Base-by-base conservation (phyloP, 1,140 invertebrate species). In the Homarus americanus region DNA sequence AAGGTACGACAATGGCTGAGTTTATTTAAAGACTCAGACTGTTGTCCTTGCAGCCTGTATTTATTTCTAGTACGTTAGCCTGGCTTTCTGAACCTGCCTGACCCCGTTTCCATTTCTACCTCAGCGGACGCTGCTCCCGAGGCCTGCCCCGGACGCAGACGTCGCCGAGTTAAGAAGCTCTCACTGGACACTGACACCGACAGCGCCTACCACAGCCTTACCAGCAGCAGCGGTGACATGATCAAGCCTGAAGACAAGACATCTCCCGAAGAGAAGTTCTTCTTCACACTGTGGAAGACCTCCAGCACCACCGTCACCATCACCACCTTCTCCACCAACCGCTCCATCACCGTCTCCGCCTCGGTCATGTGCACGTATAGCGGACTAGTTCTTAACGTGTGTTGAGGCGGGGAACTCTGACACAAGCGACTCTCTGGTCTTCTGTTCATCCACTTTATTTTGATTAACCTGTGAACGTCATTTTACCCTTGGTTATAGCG, bases 241-340 rank as follows among this genome's bases (percentile, higher is more conserved):
- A 53, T 15, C 12, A n/a, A 40, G 32, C 17, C 36, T 4, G 79
- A 73, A 17, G 34, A 24, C 53, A 9, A 69, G 58, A 40, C 49
- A 0, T 44, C 40, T 24, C 73, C 44, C 24, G 38, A 34, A 20
- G 53, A 79, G 32, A 82, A 79, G 75, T 38, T 79, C 36, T 88
- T 88, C 78, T 88, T 88, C 86, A 66, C 49, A 4, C 53, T 88
- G 0, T 88, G 76, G 76, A 69, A n/a, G 38, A 88, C 86, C 20
- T n/a, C 58, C 53, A 88, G 86, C 58, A 80, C 76, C 28, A 88
- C 86, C 12, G 32, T 41, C 78, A 88, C 86, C 38, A 41, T 88
- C 53, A 88, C 86, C 7, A 80, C 86, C 7, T 88, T 69, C 86
- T 88, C 86, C 63, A 88, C 86, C 58, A 88, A 80, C 78, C 76